phyloP scores from a whole-genome alignment of 2,888 invertebrate species.

The Anaspis maculata region DNA sequence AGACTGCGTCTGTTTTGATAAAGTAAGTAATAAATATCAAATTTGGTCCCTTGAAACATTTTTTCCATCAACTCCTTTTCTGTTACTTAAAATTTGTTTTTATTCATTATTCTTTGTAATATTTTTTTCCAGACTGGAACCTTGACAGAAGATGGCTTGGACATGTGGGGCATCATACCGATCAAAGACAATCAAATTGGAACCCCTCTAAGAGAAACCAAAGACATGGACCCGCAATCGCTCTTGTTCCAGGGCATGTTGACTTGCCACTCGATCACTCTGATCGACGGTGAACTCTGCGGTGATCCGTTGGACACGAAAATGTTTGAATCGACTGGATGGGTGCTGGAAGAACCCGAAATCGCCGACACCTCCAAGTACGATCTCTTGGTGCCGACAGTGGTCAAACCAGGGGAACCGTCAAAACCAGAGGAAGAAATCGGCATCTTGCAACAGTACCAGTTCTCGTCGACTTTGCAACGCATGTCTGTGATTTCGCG shows the following conservation, averaged over 20 bases:
- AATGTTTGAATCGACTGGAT: conserved; percentile 91
- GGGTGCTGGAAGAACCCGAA: conserved; percentile 75
- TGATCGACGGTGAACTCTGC: conserved; percentile 73
- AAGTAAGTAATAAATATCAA: too few relatives aligned
- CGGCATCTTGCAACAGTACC: conserved; percentile 63
- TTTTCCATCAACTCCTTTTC: too few relatives aligned
- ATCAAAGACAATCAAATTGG: conserved; percentile 8
- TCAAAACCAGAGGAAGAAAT: conserved; percentile 30
- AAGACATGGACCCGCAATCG: conserved; percentile 18
- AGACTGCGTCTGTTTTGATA: conserved; percentile 85
- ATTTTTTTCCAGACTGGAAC: conserved; percentile 73
- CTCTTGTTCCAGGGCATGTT: conserved; percentile 67
- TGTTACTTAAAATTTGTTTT: too few relatives aligned
- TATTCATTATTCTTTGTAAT: conserved; percentile 1
- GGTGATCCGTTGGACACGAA: conserved; percentile 92
- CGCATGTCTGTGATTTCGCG: conserved; percentile 82
- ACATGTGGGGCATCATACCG: conserved; percentile 90
- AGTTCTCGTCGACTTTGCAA: conserved; percentile 77
- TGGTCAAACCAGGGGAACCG: conserved; percentile 55
- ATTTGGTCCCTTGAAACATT: conserved; percentile 1
- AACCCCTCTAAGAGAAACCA: conserved; percentile 27
- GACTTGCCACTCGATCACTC: conserved; percentile 84
- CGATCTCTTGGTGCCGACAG: conserved; percentile 74
- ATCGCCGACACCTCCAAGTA: conserved; percentile 68
- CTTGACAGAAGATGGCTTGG: conserved; percentile 89